Percentiles rank a stretch among this genome's conserved stretches.
Evolutionary conservation across 2,797 vertebrate genomes (phyloP).

Genomic region (Leucoraja ocellata): DNA sequence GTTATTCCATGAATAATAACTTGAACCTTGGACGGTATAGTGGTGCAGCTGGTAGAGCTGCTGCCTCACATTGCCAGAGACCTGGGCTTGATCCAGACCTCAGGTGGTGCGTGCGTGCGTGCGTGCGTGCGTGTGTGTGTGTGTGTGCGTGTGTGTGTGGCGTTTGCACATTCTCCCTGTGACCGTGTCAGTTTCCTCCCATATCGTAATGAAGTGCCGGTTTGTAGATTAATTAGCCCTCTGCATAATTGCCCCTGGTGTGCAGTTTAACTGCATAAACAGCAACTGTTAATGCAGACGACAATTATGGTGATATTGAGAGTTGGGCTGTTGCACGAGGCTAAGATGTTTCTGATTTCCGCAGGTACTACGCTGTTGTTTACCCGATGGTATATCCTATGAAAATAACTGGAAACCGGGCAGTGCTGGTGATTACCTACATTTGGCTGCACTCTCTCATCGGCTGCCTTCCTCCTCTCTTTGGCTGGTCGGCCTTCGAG

Average conservation of each 20-base stretch:
- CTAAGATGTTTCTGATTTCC: neutral
- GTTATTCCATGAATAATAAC: no score
- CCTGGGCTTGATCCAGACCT: no score
- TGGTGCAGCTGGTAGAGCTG: neutral
- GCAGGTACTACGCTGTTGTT: slow-evolving; percentile 91
- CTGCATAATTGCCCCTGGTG: no score
- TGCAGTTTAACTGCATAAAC: neutral
- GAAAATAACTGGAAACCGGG: slow-evolving; percentile 95
- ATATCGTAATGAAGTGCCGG: no score
- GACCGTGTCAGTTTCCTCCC: no score
- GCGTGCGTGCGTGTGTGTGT: no score
- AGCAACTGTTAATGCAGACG: neutral
- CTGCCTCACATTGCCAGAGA: no score
- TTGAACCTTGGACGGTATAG: neutral
- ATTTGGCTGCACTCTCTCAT: slow-evolving; percentile 91
- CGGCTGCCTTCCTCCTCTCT: slow-evolving; percentile 88
- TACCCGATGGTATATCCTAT: slow-evolving; percentile 98
- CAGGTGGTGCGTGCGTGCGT: no score
- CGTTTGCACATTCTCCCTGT: no score
- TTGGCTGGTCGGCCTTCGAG: slow-evolving; percentile 89
- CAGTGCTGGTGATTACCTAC: slow-evolving; percentile 77
- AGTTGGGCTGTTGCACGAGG: neutral
- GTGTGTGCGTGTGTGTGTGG: no score
- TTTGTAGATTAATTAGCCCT: no score
- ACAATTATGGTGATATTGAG: neutral